These are phyloP conservation scores for Carassius carassius DNA, from an alignment of 2,113 vertebrate genomes.

Conservation along the genomic window DNA sequence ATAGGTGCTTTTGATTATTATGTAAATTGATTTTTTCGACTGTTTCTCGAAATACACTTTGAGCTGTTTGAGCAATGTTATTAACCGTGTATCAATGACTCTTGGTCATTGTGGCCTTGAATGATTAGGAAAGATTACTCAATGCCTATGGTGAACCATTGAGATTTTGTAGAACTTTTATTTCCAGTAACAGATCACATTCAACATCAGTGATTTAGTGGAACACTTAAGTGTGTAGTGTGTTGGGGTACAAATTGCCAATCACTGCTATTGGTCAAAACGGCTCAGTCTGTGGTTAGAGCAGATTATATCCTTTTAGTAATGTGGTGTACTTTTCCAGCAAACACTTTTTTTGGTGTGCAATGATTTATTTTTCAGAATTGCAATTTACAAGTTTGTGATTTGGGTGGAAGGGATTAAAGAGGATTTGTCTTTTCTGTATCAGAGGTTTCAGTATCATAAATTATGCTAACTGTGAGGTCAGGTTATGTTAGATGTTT, in stretches of 20 bases:
- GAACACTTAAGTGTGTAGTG: slow-evolving; percentile 6
- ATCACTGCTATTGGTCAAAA: slow-evolving; percentile 5
- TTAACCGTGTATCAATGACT: not conserved
- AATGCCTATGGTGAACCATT: not conserved
- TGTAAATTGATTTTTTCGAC: not conserved
- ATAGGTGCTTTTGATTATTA: not conserved
- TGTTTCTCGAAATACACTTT: not conserved
- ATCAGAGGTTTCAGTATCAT: not conserved
- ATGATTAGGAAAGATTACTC: not conserved
- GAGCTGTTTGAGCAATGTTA: not conserved
- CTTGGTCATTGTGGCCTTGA: not conserved
- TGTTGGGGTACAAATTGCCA: not conserved
- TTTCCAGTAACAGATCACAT: slow-evolving; percentile 14
- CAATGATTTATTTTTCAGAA: not conserved
- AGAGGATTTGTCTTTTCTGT: not conserved
- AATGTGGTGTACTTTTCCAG: slow-evolving; percentile 11
- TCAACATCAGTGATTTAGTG: not conserved
- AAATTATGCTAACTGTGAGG: not conserved
- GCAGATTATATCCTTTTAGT: not conserved
- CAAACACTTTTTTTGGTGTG: slow-evolving; percentile 11
- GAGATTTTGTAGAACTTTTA: not conserved
- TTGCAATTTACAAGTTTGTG: not conserved
- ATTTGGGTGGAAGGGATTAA: not conserved
- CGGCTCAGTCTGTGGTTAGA: not conserved
- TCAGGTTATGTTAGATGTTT: not conserved